Base-by-base conservation (phyloP, 1,140 invertebrate species). In the Zaprionus gabonicus region DNA sequence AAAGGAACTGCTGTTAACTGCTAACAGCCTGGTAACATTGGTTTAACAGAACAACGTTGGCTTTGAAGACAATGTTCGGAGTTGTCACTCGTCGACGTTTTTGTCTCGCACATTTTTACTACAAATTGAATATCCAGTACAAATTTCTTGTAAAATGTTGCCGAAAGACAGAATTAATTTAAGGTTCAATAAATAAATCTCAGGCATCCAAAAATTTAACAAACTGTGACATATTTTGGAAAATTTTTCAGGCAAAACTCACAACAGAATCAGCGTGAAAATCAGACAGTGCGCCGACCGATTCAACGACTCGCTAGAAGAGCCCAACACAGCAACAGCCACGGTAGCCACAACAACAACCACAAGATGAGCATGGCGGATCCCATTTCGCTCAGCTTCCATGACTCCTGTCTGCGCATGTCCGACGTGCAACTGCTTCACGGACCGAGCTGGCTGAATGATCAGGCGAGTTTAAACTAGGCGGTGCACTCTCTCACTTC, bases 381-480 rank as follows among this genome's bases (percentile, higher is more conserved):
- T 62, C 91, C 91, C 4, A 87, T 97, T 73, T 94, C 97, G 53
- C 93, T 98, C 55, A 98, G 95, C 92, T 98, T 97, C 92, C 94
- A 97, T 86, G 97, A 98, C 91, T 95, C 95, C 68, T 93, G 98
- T 44, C 92, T 98, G 20, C 95, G 96, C 72, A 91, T 95, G 92
- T 96, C 95, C n/a, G 98, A 98, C 93, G 90, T 98, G n/a, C 93
- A 96, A 72, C 93, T 98, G 55, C 93, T 98, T 27, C 93, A 94
- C 80, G 96, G 96, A 17, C 95, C 96, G 4, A 93, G 95, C 83
- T 98, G 98, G 97, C 93, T 99, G 2, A 98, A 98, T 92, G 98
- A 98, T 92, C 96, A 95, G 46, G 94, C 44, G 0, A 49, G 44
- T 49, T n/a, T 9, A 13, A 13, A 38, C 12, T 1, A 46, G 13